Evolutionary conservation across 1,140 invertebrate species (phyloP), one percentile per base, ranked within the genome.

Genomic region (Araneus ventricosus): DNA sequence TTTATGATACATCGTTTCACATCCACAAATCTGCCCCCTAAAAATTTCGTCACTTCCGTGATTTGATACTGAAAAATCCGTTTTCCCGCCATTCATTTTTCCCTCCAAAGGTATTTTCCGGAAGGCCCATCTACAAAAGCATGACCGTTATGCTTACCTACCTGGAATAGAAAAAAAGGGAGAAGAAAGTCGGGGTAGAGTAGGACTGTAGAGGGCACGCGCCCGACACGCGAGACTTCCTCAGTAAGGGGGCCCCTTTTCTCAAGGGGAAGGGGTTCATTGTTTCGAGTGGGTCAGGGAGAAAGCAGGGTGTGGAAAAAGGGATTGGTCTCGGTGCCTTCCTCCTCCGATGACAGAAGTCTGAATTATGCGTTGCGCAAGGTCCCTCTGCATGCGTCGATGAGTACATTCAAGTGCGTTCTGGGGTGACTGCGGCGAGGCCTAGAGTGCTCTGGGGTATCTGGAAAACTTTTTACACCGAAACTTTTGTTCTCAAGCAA

Each of bases 171-270:
- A 75, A 20, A 75, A 34, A 27, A 70, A 70, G 3, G 27, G 20
- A 20, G 20, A 75, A 34, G 34, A 75, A 30, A 17, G 14, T 5
- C 27, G n/a, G n/a, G n/a, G n/a, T 10, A 20, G n/a, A 5, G n/a
- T 22, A 63, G 17, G n/a, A 22, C 59, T 57, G 14, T 34, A 41
- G 61, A 57, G 90, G 90, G 90, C 90, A 92, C 90, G 90, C 82
- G 90, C n/a, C n/a, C 82, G 90, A 85, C 90, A 92, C 90, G 90
- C 80, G 90, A 85, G 80, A 92, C 59, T 70, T 85, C 90, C 75
- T 84, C n/a, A 57, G 39, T 22, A 37, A 39, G 59, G n/a, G n/a
- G 34, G 70, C 4, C 41, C 41, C 89, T 52, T 52, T 52, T 52
- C 45, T 52, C 45, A 52, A n/a, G n/a, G n/a, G 34, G 41, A 52